Percentiles rank a stretch among this genome's conserved stretches.
These are phyloP conservation scores for Eleginops maclovinus DNA, from an alignment of 2,113 vertebrate species.

Conservation along the genomic window DNA sequence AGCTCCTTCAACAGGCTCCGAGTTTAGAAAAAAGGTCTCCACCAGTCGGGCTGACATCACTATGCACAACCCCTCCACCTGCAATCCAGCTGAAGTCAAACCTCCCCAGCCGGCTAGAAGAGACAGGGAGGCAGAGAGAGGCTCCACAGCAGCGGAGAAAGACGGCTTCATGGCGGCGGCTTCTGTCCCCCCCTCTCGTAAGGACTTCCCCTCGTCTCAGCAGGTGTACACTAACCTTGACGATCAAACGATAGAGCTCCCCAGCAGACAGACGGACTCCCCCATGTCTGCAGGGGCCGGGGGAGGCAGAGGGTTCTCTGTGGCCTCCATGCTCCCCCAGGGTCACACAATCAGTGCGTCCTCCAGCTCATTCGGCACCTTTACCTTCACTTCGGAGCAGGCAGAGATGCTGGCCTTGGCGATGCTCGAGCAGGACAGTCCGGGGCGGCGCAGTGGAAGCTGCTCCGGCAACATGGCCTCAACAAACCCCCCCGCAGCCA, in stretches of 20 bases:
- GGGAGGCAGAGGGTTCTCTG: conserved; percentile 92
- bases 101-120: conserved; percentile 34
- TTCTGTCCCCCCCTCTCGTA: conserved; percentile 83
- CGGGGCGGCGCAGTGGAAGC: conserved; percentile 82
- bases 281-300: conserved; percentile 89
- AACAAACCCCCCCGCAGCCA: conserved; percentile 76
- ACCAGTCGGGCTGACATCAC: conserved; percentile 50
- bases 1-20: conserved; percentile 53
- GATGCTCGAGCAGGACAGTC: conserved; percentile 94
- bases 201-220: conserved; percentile 81
- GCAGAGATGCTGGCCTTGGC: conserved; percentile 95
- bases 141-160: conserved; percentile 57
- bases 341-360: conserved; percentile 82
- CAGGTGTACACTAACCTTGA: conserved; percentile 87
- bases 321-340: conserved; percentile 96
- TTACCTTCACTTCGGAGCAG: conserved; percentile 92
- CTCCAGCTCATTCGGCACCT: conserved; percentile 86
- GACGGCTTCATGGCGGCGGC: conserved; percentile 52
- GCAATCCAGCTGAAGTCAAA: conserved; percentile 68
- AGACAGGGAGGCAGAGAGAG: conserved; percentile 57
- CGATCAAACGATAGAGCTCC: conserved; percentile 84
- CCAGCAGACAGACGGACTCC: conserved; percentile 90
- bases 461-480: conserved; percentile 71
- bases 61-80: conserved; percentile 44
- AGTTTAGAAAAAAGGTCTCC: conserved; percentile 67